Conservation (phyloP, 2,113 vertebrate genomes). For the Antennarius striatus region DNA sequence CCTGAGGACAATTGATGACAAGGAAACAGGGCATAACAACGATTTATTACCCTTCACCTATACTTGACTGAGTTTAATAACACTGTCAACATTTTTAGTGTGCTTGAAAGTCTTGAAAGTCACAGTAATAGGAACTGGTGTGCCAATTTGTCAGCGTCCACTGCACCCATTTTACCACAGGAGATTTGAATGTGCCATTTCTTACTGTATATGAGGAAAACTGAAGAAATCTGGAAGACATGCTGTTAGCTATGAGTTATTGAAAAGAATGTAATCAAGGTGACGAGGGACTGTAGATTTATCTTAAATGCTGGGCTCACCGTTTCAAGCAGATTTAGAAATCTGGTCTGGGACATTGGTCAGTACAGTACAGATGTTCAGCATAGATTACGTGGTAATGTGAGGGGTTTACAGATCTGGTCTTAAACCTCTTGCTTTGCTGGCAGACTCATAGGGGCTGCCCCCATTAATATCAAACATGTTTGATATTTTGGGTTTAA, state of each 20-base stretch:
- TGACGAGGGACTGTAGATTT: constrained; percentile 4
- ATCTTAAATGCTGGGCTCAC: too few relatives aligned
- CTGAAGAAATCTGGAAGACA: constrained; percentile 17
- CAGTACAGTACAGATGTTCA: too few relatives aligned
- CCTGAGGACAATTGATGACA: constrained; percentile 38
- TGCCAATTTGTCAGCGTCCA: constrained; percentile 34
- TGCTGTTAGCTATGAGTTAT: constrained; percentile 15
- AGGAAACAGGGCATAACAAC: constrained; percentile 38
- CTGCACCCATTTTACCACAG: constrained; percentile 21
- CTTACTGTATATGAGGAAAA: constrained; percentile 30
- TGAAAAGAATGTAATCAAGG: constrained; percentile 25
- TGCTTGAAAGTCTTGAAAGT: constrained; percentile 37
- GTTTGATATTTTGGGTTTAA: too few relatives aligned
- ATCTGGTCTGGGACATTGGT: too few relatives aligned
- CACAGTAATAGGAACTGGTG: constrained; percentile 30
- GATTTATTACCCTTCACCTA: constrained; percentile 52
- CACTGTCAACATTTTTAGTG: constrained; percentile 47
- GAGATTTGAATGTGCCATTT: constrained; percentile 31
- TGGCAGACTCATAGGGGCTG: too few relatives aligned
- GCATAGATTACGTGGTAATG: too few relatives aligned
- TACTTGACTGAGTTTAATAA: constrained; percentile 62
- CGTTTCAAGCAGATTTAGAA: too few relatives aligned
- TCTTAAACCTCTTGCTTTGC: too few relatives aligned
- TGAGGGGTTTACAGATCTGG: too few relatives aligned
- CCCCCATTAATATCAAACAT: too few relatives aligned